Evolutionary conservation across 2,113 vertebrate genomes (phyloP).

Genomic region (Salvelinus fontinalis): DNA sequence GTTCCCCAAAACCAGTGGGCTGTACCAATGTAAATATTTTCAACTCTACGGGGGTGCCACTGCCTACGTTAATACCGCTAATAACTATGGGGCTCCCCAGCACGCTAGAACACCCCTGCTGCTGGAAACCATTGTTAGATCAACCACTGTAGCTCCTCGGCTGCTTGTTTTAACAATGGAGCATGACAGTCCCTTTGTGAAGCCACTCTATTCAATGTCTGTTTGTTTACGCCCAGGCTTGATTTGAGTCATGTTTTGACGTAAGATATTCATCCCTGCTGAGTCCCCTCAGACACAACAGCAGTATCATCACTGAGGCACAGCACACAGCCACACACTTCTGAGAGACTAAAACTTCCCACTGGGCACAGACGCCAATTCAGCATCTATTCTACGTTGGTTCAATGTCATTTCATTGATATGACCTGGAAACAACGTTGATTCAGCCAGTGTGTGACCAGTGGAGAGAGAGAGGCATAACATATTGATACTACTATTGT

Average conservation of each 20-base stretch:
- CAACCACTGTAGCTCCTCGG: constrained; percentile 41
- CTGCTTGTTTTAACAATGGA: constrained; percentile 50
- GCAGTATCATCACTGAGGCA: constrained; percentile 45
- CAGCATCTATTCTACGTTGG: no score
- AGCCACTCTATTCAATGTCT: constrained; percentile 49
- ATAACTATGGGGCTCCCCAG: no score
- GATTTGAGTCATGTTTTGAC: constrained; percentile 66
- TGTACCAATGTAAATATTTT: constrained; percentile 51
- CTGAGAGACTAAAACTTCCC: constrained; percentile 6
- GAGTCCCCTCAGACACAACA: constrained; percentile 58
- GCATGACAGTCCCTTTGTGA: constrained; percentile 54
- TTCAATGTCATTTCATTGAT: no score
- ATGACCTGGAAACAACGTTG: no score
- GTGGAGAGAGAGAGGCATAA: constrained; percentile 11
- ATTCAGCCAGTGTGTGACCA: constrained; percentile 36
- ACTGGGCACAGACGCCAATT: no score
- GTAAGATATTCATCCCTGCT: constrained; percentile 49
- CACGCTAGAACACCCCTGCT: no score
- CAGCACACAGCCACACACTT: constrained; percentile 48
- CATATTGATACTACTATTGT: no score
- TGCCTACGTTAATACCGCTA: constrained; percentile 41
- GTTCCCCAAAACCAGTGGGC: constrained; percentile 28
- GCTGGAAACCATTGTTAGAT: neutral
- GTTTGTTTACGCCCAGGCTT: constrained; percentile 57
- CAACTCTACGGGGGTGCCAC: constrained; percentile 4